Percentiles rank a stretch among this genome's conserved stretches.
Conservation (phyloP, 2,888 invertebrate genomes). For the Euzetes globulus region DNA sequence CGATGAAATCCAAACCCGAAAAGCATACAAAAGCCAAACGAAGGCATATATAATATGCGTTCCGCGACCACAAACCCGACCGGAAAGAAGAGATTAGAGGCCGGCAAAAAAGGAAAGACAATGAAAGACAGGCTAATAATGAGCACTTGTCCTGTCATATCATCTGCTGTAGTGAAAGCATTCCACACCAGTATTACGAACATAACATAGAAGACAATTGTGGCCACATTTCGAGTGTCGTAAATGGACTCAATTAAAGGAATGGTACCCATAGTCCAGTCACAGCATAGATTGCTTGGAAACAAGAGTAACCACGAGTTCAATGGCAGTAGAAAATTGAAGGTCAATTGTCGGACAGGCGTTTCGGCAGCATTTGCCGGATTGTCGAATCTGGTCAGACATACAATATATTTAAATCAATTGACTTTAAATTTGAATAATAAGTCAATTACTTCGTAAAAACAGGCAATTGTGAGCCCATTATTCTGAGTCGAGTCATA, state of each 20-base stretch:
- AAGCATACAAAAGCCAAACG: constrained; percentile 92
- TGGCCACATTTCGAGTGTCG: constrained; percentile 74
- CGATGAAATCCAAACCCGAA: constrained; percentile 73
- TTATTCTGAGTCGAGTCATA: constrained; percentile 76
- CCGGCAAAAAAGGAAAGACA: constrained; percentile 85
- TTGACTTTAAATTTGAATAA: too few species aligned
- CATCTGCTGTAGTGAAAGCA: constrained; percentile 46
- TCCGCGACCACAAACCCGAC: constrained; percentile 97
- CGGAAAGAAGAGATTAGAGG: constrained; percentile 93
- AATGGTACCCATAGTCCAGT: constrained; percentile 97
- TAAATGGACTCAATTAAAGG: constrained; percentile 69
- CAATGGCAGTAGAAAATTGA: constrained; percentile 80
- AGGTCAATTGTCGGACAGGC: constrained; percentile 79
- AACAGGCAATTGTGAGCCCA: constrained; percentile 92
- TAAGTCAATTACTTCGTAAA: constrained; percentile 63
- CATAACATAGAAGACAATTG: constrained; percentile 60
- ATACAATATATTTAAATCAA: too few species aligned
- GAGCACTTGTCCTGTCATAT: constrained; percentile 59
- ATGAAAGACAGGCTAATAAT: constrained; percentile 76
- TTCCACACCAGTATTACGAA: constrained; percentile 44
- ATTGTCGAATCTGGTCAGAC: constrained; percentile 72
- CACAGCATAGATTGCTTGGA: constrained; percentile 86
- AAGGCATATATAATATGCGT: constrained; percentile 88
- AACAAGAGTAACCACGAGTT: constrained; percentile 83
- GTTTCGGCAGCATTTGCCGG: constrained; percentile 82